Conservation (phyloP, 2,888 invertebrate species). For the Agapostemon virescens region DNA sequence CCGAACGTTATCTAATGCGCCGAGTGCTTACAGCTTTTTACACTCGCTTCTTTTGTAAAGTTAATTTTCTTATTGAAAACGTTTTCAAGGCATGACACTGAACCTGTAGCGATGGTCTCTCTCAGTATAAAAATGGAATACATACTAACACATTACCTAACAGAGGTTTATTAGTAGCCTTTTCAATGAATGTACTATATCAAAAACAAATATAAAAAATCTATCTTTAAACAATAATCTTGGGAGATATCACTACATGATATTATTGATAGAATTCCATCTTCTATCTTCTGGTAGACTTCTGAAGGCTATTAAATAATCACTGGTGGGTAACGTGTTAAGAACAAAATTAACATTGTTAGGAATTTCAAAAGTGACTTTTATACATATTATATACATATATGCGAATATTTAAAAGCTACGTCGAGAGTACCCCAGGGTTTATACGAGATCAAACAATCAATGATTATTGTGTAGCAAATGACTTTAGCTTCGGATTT, state of each 20-base stretch:
- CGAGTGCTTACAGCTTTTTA: conserved; percentile 6
- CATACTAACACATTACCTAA: conserved; percentile 17
- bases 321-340: conserved; percentile 3
- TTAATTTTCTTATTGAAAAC: conserved; percentile 46
- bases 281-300: no score
- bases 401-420: conserved; percentile 38
- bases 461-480: conserved; percentile 37
- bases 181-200: background rate
- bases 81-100: conserved; percentile 34
- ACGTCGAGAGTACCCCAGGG: conserved; percentile 41
- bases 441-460: conserved; percentile 21
- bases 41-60: conserved; percentile 46
- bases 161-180: background rate
- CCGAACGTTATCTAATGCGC: conserved; percentile 83
- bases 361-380: conserved; percentile 38
- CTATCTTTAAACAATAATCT: background rate
- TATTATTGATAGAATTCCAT: background rate
- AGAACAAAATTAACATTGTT: conserved; percentile 27
- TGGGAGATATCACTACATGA: background rate
- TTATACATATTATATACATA: conserved; percentile 36
- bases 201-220: background rate
- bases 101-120: conserved; percentile 44
- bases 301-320: background rate
- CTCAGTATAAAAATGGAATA: conserved; percentile 21
- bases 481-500: conserved; percentile 40